Conservation (phyloP, 2,888 invertebrate genomes). For the Blastobasis adustella region DNA sequence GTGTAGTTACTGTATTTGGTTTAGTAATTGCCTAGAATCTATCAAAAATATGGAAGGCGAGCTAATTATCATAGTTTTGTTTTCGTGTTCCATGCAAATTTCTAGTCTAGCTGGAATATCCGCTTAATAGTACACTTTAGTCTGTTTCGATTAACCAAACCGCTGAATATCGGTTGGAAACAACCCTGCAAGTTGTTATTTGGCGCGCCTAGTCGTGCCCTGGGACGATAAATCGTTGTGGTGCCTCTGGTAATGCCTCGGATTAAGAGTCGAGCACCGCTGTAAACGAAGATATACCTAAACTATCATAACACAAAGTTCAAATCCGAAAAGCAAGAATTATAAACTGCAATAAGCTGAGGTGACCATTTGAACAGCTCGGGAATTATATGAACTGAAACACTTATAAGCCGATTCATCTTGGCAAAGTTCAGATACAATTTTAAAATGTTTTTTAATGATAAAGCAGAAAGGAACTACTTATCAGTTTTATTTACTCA, state of each 20-base stretch:
- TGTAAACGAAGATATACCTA: conserved; percentile 39
- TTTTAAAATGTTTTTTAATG: no score
- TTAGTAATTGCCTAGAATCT: no score
- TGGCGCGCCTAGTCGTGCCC: conserved; percentile 36
- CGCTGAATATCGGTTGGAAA: conserved; percentile 35
- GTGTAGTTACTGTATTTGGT: no score
- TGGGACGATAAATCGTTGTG: conserved; percentile 48
- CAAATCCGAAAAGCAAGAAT: conserved; percentile 13
- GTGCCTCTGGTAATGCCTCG: conserved; percentile 45
- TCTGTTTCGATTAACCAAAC: conserved; percentile 19
- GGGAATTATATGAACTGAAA: no score
- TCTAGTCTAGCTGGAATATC: neutral
- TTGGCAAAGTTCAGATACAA: no score
- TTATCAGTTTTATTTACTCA: no score
- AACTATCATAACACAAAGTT: conserved; percentile 33
- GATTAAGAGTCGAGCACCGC: conserved; percentile 49
- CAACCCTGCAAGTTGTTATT: conserved; percentile 42
- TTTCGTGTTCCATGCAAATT: neutral
- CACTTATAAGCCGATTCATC: no score
- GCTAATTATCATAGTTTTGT: neutral
- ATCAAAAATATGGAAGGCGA: no score
- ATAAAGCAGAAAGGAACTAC: no score
- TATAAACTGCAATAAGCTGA: no score
- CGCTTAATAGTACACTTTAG: conserved; percentile 6
- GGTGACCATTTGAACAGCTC: no score